A percentile compares a stretch with the other conserved stretches of the same genome.
Evolutionary conservation across 2,113 vertebrate species (phyloP).

Genomic region (Dendropsophus ebraccatus): DNA sequence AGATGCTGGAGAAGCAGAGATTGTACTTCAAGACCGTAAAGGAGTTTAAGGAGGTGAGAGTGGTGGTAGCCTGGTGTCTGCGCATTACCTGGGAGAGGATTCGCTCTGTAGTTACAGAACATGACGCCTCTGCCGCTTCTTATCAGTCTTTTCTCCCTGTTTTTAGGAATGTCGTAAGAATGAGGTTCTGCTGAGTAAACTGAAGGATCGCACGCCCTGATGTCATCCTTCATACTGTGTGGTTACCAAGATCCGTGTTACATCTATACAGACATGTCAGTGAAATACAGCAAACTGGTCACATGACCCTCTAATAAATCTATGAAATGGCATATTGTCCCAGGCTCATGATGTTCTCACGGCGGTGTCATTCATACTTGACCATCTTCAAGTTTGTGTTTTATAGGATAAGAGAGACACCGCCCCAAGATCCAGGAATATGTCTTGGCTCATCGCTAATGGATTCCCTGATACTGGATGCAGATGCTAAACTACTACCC

Average conservation of each 20-base stretch:
- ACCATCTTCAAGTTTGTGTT: too few relatives aligned
- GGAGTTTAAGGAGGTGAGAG: constrained; percentile 96
- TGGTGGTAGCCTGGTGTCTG: background rate
- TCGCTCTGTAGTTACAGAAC: too few relatives aligned
- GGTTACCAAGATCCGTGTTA: background rate
- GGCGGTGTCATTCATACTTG: too few relatives aligned
- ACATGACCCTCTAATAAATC: background rate
- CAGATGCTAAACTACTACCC: too few relatives aligned
- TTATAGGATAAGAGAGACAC: too few relatives aligned
- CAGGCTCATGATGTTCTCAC: too few relatives aligned
- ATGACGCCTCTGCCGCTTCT: too few relatives aligned
- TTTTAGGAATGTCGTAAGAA: constrained; percentile 44
- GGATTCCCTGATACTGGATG: too few relatives aligned
- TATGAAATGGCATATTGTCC: background rate
- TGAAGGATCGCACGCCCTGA: constrained; percentile 6
- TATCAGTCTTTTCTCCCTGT: background rate
- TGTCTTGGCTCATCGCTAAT: too few relatives aligned
- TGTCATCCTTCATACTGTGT: background rate
- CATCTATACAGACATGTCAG: too few relatives aligned
- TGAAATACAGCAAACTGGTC: background rate
- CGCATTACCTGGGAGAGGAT: background rate
- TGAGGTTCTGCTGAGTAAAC: constrained; percentile 36
- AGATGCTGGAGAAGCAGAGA: constrained; percentile 93
- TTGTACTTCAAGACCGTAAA: constrained; percentile 99
- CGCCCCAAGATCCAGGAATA: too few relatives aligned